Evolutionary conservation across 2,888 invertebrate genomes (phyloP), one percentile per base, ranked within the genome.

Genomic region (Rotaria macrura): DNA sequence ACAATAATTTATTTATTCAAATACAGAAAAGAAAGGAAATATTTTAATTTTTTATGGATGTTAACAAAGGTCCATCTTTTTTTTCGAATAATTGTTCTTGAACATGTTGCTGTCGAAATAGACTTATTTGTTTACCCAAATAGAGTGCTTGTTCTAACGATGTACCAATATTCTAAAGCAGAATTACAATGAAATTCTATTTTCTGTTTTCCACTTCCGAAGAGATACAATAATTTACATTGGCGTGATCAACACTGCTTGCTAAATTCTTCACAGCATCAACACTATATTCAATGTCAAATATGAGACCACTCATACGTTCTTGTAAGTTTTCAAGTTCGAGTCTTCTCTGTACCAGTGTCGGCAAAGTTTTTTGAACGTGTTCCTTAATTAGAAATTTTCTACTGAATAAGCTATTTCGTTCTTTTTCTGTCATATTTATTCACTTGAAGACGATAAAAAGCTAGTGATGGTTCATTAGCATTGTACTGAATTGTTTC

Each of bases 401-500:
- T 25, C 2, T 25, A 25, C 1, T 5, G 5, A 29, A 47, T 14
- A 47, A 47, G 14, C 14, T 47, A 43, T 43, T 43, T 43, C 10
- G 6, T 43, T 43, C 43, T 49, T 49, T 49, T 49, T 49, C 17
- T 49, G 3, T 49, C 17, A 17, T 14, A 54, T 84, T 40, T n/a
- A 17, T 57, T 72, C 57, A 85, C 85, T 54, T 86, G 86, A 25
- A 86, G 40, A 25, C 86, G 72, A 52, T 55, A 86, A 34, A 84
- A 40, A 23, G 84, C 86, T 57, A 86, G 38, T 6, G 86, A 86
- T 34, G 86, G 84, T 57, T 86, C 86, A 83, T 86, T 86, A 9
- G 86, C 74, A 72, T 74, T 83, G 12, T 54, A 54, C 38, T 86
- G 84, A 4, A 86, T 34, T 20, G 84, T 74, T 23, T 65, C 84